Base-by-base conservation (phyloP, 1,140 invertebrate species). In the Stenopsyche tienmushanensis region DNA sequence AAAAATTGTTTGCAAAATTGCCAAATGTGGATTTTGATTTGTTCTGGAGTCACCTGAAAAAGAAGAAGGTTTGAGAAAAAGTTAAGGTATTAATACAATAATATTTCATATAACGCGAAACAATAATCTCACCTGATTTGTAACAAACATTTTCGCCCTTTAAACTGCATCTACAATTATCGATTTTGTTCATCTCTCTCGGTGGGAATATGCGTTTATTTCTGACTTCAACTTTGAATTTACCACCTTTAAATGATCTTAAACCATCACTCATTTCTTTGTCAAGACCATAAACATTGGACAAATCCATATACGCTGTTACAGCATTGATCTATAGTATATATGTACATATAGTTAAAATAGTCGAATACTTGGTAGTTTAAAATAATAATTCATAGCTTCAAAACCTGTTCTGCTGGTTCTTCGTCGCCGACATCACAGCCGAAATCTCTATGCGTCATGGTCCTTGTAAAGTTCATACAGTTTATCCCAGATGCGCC, bases 11-110 rank as follows among this genome's bases (percentile, higher is more conserved):
- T 89, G 87, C 55, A 88, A 73, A 10, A 82, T 78, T 0, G 83
- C 80, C 47, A 88, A 66, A 45, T 75, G 73, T 1, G 82, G 74
- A 62, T 83, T 82, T 72, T 90, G 88, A 75, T 90, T 91, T 0
- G 80, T 83, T 62, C 88, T 72, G 24, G 77, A 73, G 71, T 90
- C 88, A 63, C 88, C 88, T 80, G 26, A 8, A 8, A 39, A 39
- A 8, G 7, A 39, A 39, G 34, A 8, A 39, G n/a, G 7, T n/a
- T n/a, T n/a, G n/a, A n/a, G n/a, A n/a, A n/a, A n/a, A n/a, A n/a
- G n/a, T n/a, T n/a, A n/a, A n/a, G n/a, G n/a, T n/a, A n/a, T n/a
- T n/a, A n/a, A n/a, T n/a, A n/a, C n/a, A n/a, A n/a, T 8, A 39
- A 8, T 39, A 8, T 8, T 39, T n/a, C n/a, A n/a, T n/a, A n/a